phyloP scores from a whole-genome alignment of 2,113 vertebrate genomes.

The Grantiella picta region DNA sequence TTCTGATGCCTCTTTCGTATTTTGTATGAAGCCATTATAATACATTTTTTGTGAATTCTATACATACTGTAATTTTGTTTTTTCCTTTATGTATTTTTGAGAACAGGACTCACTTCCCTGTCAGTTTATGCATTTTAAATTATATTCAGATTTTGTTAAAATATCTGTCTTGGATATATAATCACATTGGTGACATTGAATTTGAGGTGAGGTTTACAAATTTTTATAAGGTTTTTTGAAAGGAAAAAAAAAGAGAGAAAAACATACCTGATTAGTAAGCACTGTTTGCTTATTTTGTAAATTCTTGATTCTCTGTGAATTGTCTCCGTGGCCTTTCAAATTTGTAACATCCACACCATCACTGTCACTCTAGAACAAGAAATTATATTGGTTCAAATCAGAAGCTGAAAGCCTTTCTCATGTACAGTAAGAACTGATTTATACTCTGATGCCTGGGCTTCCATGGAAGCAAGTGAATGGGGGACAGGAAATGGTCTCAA shows the following conservation, averaged over 20 bases:
- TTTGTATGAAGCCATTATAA: not conserved
- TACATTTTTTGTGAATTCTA: not conserved
- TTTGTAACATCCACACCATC: not conserved
- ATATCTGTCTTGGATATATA: not conserved
- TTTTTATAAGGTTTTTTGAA: not conserved
- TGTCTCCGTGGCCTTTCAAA: not conserved
- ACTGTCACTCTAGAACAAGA: not conserved
- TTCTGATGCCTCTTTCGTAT: not conserved
- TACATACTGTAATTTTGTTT: not conserved
- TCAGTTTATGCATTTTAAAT: not conserved
- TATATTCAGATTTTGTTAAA: not conserved
- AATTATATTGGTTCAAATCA: not conserved
- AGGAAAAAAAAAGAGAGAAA: not conserved
- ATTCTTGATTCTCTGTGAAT: not conserved
- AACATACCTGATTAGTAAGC: constrained; percentile 16
- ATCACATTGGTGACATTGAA: not conserved
- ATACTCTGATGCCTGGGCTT: not conserved
- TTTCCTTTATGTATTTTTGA: not conserved
- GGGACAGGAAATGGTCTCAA: not conserved
- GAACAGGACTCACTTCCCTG: not conserved
- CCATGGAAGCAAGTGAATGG: not conserved
- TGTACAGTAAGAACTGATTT: not conserved
- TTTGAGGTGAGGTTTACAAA: not conserved
- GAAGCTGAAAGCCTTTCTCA: not conserved
- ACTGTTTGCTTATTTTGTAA: not conserved